These are phyloP conservation scores for Lepisosteus oculatus DNA, from an alignment of 2,113 vertebrate genomes.

Conservation along the genomic window DNA sequence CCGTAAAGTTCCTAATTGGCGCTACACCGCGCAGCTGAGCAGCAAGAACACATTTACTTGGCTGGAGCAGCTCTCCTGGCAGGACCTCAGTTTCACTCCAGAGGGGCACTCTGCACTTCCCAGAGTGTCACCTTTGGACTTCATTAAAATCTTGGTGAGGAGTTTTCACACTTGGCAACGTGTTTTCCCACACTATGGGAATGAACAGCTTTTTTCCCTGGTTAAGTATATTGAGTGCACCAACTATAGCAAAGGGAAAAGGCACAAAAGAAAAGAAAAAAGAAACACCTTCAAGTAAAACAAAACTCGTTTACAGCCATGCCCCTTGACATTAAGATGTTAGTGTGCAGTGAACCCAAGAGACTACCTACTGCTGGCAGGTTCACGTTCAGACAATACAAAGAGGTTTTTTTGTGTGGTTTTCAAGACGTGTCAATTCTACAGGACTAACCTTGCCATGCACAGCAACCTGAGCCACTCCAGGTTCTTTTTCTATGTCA, in stretches of 20 bases:
- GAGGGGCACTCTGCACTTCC: slow-evolving; percentile 23
- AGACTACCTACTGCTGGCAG: too few species aligned
- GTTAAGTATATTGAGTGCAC: slow-evolving; percentile 34
- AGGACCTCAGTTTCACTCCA: not conserved
- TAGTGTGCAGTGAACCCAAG: too few species aligned
- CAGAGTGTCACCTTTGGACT: slow-evolving; percentile 37
- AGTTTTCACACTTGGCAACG: slow-evolving; percentile 25
- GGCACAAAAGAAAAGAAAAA: too few species aligned
- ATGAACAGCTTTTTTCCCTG: slow-evolving; percentile 30
- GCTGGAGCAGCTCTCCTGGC: slow-evolving; percentile 5
- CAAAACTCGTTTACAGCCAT: too few species aligned
- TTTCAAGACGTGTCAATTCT: too few species aligned
- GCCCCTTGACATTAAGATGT: too few species aligned
- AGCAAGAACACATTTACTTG: slow-evolving; percentile 18
- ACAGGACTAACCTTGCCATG: too few species aligned
- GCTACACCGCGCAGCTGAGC: slow-evolving; percentile 19
- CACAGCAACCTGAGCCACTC: too few species aligned
- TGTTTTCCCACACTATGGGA: slow-evolving; percentile 25
- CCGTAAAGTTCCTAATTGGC: slow-evolving; percentile 34
- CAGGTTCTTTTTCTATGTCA: too few species aligned
- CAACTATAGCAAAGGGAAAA: not conserved
- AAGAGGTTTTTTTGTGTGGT: too few species aligned
- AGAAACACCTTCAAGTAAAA: too few species aligned
- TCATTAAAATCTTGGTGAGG: slow-evolving; percentile 36
- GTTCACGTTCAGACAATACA: too few species aligned